A percentile compares a stretch with the other conserved stretches of the same genome.
Conservation (phyloP, 1,140 invertebrate species). For the Drosophila kikkawai region DNA sequence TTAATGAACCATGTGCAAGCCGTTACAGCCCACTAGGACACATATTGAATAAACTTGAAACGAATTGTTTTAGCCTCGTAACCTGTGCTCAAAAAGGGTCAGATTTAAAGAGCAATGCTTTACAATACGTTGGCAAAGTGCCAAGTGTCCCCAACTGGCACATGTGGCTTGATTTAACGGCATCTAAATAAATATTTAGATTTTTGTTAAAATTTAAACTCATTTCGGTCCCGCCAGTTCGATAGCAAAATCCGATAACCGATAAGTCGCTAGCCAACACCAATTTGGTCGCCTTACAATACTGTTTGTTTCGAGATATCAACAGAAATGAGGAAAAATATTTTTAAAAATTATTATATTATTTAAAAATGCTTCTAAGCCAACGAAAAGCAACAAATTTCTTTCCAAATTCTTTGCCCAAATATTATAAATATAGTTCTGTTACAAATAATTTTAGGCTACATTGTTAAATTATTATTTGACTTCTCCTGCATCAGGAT, state of each 20-base stretch:
- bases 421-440: too few relatives aligned
- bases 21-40: conserved; percentile 13
- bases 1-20: conserved; percentile 25
- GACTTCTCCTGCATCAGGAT: too few relatives aligned
- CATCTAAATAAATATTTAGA: not conserved
- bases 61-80: conserved; percentile 2
- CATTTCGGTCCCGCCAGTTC: not conserved
- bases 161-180: not conserved
- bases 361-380: too few relatives aligned
- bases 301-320: conserved; percentile 30
- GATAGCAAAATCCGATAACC: conserved; percentile 6
- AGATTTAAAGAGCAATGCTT: not conserved
- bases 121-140: conserved; percentile 20
- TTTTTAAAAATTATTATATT: too few relatives aligned
- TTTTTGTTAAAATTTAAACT: not conserved
- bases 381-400: too few relatives aligned
- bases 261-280: conserved; percentile 1
- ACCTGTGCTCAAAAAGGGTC: not conserved
- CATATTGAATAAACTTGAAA: conserved; percentile 9
- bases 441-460: too few relatives aligned
- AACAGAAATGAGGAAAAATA: not conserved
- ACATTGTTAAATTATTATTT: too few relatives aligned
- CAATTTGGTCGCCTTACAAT: conserved; percentile 11
- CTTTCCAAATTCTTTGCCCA: too few relatives aligned
- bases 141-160: conserved; percentile 21